Evolutionary conservation across 2,113 vertebrate species (phyloP).

Genomic region (Tylochromis polylepis): DNA sequence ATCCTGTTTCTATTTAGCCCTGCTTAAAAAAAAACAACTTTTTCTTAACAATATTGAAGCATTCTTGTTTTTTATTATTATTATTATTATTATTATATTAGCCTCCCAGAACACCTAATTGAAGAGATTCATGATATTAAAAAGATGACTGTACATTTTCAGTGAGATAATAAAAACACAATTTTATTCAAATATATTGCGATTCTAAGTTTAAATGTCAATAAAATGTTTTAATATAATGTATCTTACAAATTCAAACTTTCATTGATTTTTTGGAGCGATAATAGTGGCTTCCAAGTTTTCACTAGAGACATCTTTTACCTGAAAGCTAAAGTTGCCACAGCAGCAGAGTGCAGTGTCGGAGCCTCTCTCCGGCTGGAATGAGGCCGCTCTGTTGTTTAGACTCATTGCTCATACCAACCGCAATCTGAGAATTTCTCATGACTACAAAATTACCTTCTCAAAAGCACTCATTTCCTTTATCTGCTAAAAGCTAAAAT

Average conservation of each 20-base stretch:
- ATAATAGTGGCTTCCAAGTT: not conserved
- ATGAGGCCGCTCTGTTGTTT: not conserved
- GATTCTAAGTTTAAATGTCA: not conserved
- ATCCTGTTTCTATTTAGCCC: not conserved
- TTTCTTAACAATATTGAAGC: not conserved
- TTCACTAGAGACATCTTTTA: not conserved
- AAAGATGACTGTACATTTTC: not conserved
- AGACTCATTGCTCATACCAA: conserved; percentile 12
- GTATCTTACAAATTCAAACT: not conserved
- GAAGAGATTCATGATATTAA: not conserved
- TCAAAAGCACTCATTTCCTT: not conserved
- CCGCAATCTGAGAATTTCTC: not conserved
- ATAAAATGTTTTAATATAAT: not conserved
- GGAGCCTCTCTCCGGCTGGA: not conserved
- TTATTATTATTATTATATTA: not conserved
- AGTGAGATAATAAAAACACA: not conserved
- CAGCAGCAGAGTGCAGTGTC: conserved; percentile 8
- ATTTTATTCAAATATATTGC: not conserved
- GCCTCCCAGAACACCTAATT: not conserved
- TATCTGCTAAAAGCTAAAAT: not conserved
- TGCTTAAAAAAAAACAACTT: not conserved
- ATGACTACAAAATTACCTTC: not conserved
- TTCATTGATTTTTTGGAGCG: not conserved
- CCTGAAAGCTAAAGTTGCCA: conserved; percentile 35
- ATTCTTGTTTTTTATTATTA: not conserved